Evolutionary conservation across 2,113 vertebrate genomes (phyloP).

Genomic region (Ivindomyrus marchei): DNA sequence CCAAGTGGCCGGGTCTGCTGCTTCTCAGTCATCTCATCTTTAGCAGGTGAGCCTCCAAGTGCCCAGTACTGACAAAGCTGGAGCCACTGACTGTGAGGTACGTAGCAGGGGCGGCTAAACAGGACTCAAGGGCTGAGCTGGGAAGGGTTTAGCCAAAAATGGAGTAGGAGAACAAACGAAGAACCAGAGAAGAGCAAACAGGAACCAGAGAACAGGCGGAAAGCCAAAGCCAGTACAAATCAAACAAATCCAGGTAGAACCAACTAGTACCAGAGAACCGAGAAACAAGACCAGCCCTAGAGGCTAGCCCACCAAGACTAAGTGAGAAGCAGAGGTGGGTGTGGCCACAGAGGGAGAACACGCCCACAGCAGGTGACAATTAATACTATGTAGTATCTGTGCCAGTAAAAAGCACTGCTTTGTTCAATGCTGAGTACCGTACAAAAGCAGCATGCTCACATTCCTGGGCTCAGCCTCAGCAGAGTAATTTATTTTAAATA

Average conservation of each 20-base stretch:
- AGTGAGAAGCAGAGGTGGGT: background rate
- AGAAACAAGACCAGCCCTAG: background rate
- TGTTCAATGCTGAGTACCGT: background rate
- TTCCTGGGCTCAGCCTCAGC: background rate
- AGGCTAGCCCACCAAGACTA: background rate
- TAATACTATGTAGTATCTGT: background rate
- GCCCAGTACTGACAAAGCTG: background rate
- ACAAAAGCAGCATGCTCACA: background rate
- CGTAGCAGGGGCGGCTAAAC: background rate
- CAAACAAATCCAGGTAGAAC: background rate
- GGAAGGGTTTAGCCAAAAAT: background rate
- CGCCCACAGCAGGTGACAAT: background rate
- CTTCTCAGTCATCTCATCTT: background rate
- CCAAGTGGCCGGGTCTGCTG: background rate
- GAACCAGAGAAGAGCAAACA: background rate
- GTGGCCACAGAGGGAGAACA: background rate
- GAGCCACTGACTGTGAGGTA: background rate
- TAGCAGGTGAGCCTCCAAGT: background rate
- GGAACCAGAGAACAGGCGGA: background rate
- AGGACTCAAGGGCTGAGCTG: background rate
- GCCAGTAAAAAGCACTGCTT: background rate
- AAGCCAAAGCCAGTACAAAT: background rate
- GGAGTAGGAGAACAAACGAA: background rate
- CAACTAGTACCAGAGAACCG: background rate
- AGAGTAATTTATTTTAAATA: constrained; percentile 2